Percentiles rank a stretch among this genome's conserved stretches.
phyloP scores from a whole-genome alignment of 2,888 invertebrate genomes.

The Drosophila crucigera region DNA sequence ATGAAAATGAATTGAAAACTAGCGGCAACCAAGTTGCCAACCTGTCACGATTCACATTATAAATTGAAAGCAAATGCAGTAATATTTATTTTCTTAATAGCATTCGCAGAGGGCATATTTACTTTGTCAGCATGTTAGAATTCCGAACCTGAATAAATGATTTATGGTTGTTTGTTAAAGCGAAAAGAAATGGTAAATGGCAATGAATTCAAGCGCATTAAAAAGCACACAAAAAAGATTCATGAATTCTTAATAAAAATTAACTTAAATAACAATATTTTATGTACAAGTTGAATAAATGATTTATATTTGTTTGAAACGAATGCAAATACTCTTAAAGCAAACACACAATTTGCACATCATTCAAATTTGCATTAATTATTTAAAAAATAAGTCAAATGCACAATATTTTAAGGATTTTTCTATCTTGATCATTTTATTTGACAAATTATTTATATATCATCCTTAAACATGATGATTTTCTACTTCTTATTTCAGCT shows the following conservation, averaged over 20 bases:
- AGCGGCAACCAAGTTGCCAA: constrained; percentile 45
- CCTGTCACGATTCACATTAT: constrained; percentile 43
- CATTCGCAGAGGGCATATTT: constrained; percentile 6
- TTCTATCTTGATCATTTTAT: background rate
- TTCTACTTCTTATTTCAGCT: background rate
- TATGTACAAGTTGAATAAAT: background rate
- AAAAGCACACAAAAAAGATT: background rate
- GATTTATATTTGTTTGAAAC: background rate
- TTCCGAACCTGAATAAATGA: background rate
- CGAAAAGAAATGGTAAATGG: background rate
- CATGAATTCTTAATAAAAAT: background rate
- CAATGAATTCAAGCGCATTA: background rate
- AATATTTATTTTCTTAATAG: constrained; percentile 23
- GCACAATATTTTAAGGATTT: background rate
- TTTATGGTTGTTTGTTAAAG: background rate
- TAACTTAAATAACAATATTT: background rate
- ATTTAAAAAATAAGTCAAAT: fast-evolving
- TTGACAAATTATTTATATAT: background rate
- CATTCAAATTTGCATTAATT: background rate
- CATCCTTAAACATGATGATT: background rate
- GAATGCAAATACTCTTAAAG: background rate
- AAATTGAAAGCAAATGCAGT: constrained; percentile 69
- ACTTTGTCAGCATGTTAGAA: background rate
- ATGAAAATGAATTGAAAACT: constrained; percentile 81
- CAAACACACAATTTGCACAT: background rate